phyloP scores from a whole-genome alignment of 2,113 vertebrate genomes.

The Sturnira hondurensis region DNA sequence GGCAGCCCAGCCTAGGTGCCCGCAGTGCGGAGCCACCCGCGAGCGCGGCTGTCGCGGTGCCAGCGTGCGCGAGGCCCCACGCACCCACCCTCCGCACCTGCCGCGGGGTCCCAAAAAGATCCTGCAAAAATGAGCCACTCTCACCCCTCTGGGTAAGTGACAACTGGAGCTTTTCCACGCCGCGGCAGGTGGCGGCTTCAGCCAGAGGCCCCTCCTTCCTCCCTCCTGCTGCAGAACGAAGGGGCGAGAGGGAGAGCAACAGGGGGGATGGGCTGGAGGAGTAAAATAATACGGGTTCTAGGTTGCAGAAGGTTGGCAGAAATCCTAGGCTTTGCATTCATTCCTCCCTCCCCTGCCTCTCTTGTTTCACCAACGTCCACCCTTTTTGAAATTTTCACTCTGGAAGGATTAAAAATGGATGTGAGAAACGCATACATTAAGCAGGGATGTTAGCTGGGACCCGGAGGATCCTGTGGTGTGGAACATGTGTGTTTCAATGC shows the following conservation, averaged over 20 bases:
- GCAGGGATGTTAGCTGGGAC: background rate
- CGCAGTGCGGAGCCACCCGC: background rate
- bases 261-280: background rate
- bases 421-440: constrained; percentile 21
- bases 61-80: background rate
- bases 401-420: constrained; percentile 1
- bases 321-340: background rate
- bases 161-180: constrained; percentile 36
- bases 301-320: constrained; percentile 6
- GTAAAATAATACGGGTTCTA: background rate
- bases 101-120: constrained; percentile 32
- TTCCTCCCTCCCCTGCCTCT: background rate
- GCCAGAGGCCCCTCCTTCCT: constrained; percentile 24
- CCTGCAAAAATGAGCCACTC: constrained; percentile 85
- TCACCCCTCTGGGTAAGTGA: constrained; percentile 84
- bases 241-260: background rate
- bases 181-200: constrained; percentile 38
- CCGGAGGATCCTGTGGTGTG: background rate
- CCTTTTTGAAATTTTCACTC: constrained; percentile 27
- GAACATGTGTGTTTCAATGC: background rate
- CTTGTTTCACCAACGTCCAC: background rate
- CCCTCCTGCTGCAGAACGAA: background rate
- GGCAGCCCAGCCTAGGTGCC: background rate
- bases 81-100: constrained; percentile 33
- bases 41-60: background rate